Conservation (phyloP, 1,140 invertebrate species). For the Doryteuthis pealeii region DNA sequence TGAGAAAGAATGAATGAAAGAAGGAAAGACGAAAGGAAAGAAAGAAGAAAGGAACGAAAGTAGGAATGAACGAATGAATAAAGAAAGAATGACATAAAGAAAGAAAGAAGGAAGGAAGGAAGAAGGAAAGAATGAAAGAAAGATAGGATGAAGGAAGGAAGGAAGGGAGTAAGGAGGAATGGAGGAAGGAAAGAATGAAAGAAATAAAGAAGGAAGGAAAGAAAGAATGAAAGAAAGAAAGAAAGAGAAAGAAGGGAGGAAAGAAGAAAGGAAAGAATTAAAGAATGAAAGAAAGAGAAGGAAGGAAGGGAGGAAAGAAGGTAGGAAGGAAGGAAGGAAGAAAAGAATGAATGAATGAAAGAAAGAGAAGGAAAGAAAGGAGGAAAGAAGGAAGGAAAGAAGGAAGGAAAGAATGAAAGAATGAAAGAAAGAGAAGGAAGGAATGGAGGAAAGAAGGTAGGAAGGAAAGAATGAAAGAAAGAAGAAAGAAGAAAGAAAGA, state of each 20-base stretch:
- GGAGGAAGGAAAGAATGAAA: not conserved
- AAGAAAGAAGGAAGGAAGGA: no score
- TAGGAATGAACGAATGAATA: no score
- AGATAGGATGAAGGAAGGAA: not conserved
- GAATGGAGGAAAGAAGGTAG: no score
- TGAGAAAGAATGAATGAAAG: not conserved
- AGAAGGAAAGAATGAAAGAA: not conserved
- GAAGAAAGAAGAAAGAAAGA: not conserved
- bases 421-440: no score
- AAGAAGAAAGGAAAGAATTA: not conserved
- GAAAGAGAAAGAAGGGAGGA: conserved; percentile 6
- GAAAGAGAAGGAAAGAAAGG: conserved; percentile 11
- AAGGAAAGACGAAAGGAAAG: not conserved
- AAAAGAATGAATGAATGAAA: not conserved
- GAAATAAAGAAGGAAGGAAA: conserved; percentile 2
- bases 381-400: not conserved
- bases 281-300: not conserved
- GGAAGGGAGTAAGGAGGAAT: not conserved
- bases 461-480: no score
- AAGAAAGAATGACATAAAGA: no score
- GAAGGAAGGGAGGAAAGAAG: not conserved
- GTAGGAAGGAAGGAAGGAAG: not conserved
- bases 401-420: no score
- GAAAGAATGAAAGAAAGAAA: not conserved
- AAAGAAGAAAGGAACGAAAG: not conserved